Base-by-base conservation (phyloP, 1,140 invertebrate species). In the Propsilocerus akamusi region DNA sequence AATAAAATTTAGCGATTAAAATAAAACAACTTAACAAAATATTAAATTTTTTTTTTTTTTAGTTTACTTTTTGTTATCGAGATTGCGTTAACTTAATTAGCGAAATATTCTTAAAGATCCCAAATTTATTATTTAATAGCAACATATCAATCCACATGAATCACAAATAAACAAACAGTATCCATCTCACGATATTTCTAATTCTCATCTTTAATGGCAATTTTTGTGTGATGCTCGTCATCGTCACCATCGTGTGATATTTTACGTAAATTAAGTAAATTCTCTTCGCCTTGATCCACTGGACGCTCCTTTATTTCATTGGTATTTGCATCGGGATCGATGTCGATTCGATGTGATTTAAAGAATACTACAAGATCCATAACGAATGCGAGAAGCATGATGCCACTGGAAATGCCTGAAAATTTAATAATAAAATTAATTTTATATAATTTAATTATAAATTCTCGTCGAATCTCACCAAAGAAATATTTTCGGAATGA, bases 401-500 rank as follows among this genome's bases (percentile, higher is more conserved):
- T 77, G 30, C 75, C 74, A 34, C 81, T 81, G 1, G 86, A 88
- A 25, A 84, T 80, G 55, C 85, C 85, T 88, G n/a, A n/a, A n/a
- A n/a, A 62, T 12, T 59, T 58, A 55, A 50, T 46, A 34, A 11
- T 14, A 25, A 4, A 24, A 14, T 22, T n/a, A n/a, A 10, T 32
- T n/a, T 34, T 47, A 47, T 25, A 26, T 49, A 2, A 3, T 26
- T 46, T 28, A 23, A 30, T n/a, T 30, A 30, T 8, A 30, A 3
- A 30, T 11, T 30, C 2, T 11, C 11, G 7, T 8, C 8, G 10
- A 26, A 10, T 51, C 66, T 67, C 68, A 88, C 89, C 88, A 53
- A 93, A 77, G 66, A 86, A 93, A 61, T 86, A 84, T 63, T 81
- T 80, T 50, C 90, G 68, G 58, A 94, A 86, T 46, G 78, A 73